phyloP scores from a whole-genome alignment of 1,140 invertebrate genomes.

The Akabosia matsudoensis region DNA sequence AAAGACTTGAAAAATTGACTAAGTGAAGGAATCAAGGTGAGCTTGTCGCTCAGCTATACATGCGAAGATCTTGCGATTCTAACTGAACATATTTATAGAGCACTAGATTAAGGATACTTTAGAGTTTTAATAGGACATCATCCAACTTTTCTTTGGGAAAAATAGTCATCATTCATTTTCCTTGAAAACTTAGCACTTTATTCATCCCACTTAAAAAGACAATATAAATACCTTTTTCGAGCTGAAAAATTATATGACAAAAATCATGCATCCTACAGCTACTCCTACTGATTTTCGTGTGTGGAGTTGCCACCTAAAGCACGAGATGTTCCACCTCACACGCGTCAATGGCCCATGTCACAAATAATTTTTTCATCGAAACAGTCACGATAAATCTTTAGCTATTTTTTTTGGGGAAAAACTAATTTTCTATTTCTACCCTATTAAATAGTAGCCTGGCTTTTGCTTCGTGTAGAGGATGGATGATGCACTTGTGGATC shows the following conservation, averaged over 20 bases:
- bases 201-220: too few relatives aligned
- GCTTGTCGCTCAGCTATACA: too few relatives aligned
- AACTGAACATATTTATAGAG: not conserved
- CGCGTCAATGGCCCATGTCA: not conserved
- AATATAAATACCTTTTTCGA: too few relatives aligned
- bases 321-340: not conserved
- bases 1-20: too few relatives aligned
- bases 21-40: slow-evolving; percentile 18
- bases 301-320: not conserved
- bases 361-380: not conserved
- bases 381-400: slow-evolving; percentile 2
- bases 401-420: not conserved
- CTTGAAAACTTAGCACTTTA: too few relatives aligned
- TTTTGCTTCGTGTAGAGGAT: too few relatives aligned
- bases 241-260: too few relatives aligned
- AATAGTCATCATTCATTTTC: too few relatives aligned
- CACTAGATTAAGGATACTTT: not conserved
- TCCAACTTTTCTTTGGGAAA: too few relatives aligned
- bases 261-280: too few relatives aligned
- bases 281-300: not conserved
- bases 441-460: too few relatives aligned
- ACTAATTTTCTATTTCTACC: not conserved
- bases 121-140: too few relatives aligned
- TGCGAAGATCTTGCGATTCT: not conserved
- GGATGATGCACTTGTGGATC: not conserved